A percentile compares a stretch with the other conserved stretches of the same genome.
These are phyloP conservation scores for Gobionotothen gibberifrons DNA, from an alignment of 2,797 vertebrate genomes.

Conservation along the genomic window DNA sequence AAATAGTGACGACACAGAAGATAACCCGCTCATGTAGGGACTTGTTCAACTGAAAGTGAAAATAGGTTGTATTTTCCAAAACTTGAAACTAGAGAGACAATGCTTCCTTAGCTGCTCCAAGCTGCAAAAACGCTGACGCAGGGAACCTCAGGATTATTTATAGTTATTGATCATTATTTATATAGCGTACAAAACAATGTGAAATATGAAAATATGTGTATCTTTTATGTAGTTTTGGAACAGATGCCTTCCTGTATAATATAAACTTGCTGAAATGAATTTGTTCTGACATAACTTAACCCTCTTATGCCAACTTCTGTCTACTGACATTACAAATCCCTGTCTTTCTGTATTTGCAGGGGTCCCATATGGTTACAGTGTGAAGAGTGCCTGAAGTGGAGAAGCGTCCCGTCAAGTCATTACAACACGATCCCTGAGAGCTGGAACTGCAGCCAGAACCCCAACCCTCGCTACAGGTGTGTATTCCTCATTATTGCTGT, in stretches of 20 bases:
- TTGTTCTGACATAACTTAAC: background rate
- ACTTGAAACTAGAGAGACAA: constrained; percentile 40
- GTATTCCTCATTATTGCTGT: background rate
- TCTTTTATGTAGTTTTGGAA: background rate
- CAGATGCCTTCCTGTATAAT: background rate
- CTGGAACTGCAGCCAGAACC: constrained; percentile 86
- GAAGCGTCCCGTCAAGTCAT: constrained; percentile 75
- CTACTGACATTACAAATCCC: background rate
- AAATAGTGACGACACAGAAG: background rate
- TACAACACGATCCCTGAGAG: constrained; percentile 78
- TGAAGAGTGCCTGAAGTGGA: constrained; percentile 89
- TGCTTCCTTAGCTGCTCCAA: background rate
- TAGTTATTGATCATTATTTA: background rate
- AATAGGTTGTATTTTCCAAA: background rate
- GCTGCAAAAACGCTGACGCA: constrained; percentile 13
- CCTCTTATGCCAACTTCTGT: background rate
- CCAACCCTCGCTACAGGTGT: constrained; percentile 79
- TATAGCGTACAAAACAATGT: background rate
- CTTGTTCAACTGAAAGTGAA: constrained; percentile 27
- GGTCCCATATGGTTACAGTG: constrained; percentile 83
- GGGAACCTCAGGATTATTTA: background rate
- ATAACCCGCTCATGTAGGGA: background rate
- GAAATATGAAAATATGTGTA: background rate
- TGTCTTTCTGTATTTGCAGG: constrained; percentile 56
- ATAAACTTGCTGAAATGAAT: background rate